Evolutionary conservation across 2,113 vertebrate species (phyloP).

Genomic region (Todiramphus chloris): DNA sequence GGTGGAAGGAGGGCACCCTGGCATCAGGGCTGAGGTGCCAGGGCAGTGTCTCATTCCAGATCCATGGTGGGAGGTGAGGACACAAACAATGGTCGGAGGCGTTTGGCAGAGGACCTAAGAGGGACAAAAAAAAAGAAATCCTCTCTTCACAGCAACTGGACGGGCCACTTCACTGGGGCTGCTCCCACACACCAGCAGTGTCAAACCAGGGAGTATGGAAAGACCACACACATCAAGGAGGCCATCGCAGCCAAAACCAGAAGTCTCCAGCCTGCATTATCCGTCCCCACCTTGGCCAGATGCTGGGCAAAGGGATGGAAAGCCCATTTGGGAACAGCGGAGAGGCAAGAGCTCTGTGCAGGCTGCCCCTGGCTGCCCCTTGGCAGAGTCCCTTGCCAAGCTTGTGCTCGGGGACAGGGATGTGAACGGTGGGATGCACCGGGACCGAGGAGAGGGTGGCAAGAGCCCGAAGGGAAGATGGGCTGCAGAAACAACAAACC

Average conservation of each 20-base stretch:
- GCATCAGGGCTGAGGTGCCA: background rate
- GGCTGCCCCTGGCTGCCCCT: background rate
- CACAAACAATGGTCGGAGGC: constrained; percentile 49
- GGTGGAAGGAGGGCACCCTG: background rate
- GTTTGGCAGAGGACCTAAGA: constrained; percentile 28
- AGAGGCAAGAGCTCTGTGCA: background rate
- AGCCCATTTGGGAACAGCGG: background rate
- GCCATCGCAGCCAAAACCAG: background rate
- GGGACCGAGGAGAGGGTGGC: background rate
- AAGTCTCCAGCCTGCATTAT: background rate
- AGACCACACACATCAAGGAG: constrained; percentile 60
- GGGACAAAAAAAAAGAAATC: background rate
- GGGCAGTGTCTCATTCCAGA: background rate
- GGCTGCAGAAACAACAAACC: background rate
- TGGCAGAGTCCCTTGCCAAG: background rate
- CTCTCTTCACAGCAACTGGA: constrained; percentile 7
- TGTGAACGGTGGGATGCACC: rapidly evolving
- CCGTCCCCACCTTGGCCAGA: background rate
- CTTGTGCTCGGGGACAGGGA: background rate
- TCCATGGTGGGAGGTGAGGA: constrained; percentile 8
- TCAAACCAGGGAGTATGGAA: background rate
- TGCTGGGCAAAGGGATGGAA: background rate
- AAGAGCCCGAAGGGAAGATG: background rate
- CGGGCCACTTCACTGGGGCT: constrained; percentile 16
- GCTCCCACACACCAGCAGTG: background rate